These are phyloP conservation scores for Lasioglossum albipes DNA, from an alignment of 1,140 invertebrate genomes.

Conservation along the genomic window DNA sequence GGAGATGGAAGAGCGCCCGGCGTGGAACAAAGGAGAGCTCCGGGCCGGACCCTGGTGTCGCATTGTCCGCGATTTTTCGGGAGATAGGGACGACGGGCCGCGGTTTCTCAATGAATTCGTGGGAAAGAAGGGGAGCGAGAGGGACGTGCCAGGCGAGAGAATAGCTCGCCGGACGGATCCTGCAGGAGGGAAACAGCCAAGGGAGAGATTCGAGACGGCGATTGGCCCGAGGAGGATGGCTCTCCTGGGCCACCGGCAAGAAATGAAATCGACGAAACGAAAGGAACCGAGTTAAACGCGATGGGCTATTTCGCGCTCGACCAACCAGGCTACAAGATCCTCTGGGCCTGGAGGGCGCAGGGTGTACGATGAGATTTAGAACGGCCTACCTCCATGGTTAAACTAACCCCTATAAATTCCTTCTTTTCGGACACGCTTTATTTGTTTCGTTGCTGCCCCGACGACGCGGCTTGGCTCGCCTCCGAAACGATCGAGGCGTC, in stretches of 20 bases:
- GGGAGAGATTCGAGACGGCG: conserved; percentile 45
- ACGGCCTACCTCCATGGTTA: neutral
- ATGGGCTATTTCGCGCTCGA: conserved; percentile 32
- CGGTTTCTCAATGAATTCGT: conserved; percentile 48
- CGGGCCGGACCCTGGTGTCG: conserved; percentile 14
- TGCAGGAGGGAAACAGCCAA: neutral
- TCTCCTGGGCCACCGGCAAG: conserved; percentile 13
- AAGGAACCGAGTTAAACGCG: conserved; percentile 48
- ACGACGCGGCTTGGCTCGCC: too few species aligned
- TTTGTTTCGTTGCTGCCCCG: neutral
- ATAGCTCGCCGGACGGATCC: neutral
- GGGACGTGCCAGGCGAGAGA: neutral
- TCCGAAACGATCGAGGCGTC: neutral
- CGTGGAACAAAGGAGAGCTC: conserved; percentile 30
- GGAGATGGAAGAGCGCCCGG: conserved; percentile 28
- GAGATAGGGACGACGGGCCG: conserved; percentile 37
- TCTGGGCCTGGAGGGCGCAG: neutral
- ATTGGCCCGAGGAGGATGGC: conserved; percentile 43
- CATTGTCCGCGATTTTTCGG: conserved; percentile 61
- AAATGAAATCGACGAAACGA: conserved; percentile 44
- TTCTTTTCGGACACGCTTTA: neutral
- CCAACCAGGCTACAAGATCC: conserved; percentile 25
- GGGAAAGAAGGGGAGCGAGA: conserved; percentile 25
- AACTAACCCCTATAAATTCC: conserved; percentile 9
- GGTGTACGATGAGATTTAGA: conserved; percentile 27